These are phyloP conservation scores for Channallabes apus DNA, from an alignment of 2,797 vertebrate genomes.

Conservation along the genomic window DNA sequence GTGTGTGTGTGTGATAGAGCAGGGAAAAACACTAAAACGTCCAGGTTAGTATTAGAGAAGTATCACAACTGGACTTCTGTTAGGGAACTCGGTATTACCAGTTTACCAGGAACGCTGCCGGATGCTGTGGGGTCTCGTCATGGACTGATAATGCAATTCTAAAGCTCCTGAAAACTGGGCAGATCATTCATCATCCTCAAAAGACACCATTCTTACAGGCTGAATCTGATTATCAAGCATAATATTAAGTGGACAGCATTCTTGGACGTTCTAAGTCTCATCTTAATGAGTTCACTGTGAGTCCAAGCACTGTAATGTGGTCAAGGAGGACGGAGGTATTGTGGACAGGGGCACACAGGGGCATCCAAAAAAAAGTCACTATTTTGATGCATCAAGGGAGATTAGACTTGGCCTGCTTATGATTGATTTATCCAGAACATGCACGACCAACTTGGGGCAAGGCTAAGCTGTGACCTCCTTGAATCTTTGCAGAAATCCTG, in stretches of 20 bases:
- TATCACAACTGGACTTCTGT: background rate
- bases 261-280: background rate
- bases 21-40: no score
- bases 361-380: background rate
- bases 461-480: background rate
- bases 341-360: background rate
- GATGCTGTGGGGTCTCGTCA: background rate
- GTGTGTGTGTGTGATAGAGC: no score
- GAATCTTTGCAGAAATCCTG: background rate
- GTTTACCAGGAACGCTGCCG: background rate
- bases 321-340: background rate
- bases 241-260: background rate
- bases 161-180: background rate
- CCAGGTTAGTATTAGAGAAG: no score
- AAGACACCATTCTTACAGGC: background rate
- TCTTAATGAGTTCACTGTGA: background rate
- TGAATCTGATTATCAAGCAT: background rate
- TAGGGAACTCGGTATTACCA: background rate
- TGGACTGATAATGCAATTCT: background rate
- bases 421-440: background rate
- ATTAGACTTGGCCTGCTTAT: background rate
- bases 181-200: background rate
- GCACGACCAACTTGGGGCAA: background rate
- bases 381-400: background rate
- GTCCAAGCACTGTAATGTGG: background rate